These are phyloP conservation scores for Horisme vitalbata DNA, from an alignment of 2,888 invertebrate genomes.

Conservation along the genomic window DNA sequence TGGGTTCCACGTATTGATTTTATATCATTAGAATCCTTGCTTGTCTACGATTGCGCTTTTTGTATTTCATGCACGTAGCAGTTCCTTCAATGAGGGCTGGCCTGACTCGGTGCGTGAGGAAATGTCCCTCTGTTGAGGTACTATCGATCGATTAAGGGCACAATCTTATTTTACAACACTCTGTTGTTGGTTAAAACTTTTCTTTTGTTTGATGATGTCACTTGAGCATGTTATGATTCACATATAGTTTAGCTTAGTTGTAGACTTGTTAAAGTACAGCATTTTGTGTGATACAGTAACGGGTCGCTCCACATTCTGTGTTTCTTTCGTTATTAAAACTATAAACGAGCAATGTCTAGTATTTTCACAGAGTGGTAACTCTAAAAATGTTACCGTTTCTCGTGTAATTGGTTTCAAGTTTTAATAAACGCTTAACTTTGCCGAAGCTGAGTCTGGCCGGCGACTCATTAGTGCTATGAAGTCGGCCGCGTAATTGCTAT, in stretches of 20 bases:
- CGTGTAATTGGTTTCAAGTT: slow-evolving; percentile 63
- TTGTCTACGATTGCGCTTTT: slow-evolving; percentile 46
- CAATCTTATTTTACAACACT: slow-evolving; percentile 19
- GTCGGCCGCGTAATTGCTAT: slow-evolving; percentile 60
- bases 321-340: slow-evolving; percentile 16
- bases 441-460: slow-evolving; percentile 41
- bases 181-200: slow-evolving; percentile 1
- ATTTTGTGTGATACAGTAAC: slow-evolving; percentile 28
- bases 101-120: slow-evolving; percentile 57
- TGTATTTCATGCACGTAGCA: slow-evolving; percentile 62
- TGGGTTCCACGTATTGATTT: slow-evolving; percentile 38
- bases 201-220: too few species aligned
- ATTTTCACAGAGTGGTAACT: slow-evolving; percentile 37
- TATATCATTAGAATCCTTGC: slow-evolving; percentile 33
- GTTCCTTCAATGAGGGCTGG: slow-evolving; percentile 57
- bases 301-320: slow-evolving; percentile 26
- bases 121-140: slow-evolving; percentile 49
- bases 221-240: too few species aligned
- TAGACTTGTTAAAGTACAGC: slow-evolving; percentile 20
- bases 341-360: slow-evolving; percentile 1
- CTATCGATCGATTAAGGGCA: slow-evolving; percentile 50
- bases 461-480: slow-evolving; percentile 64
- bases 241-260: too few species aligned
- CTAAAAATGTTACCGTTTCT: slow-evolving; percentile 47
- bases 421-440: slow-evolving; percentile 43